Evolutionary conservation across 2,888 invertebrate species (phyloP).

Genomic region (Bruchidius siliquastri): DNA sequence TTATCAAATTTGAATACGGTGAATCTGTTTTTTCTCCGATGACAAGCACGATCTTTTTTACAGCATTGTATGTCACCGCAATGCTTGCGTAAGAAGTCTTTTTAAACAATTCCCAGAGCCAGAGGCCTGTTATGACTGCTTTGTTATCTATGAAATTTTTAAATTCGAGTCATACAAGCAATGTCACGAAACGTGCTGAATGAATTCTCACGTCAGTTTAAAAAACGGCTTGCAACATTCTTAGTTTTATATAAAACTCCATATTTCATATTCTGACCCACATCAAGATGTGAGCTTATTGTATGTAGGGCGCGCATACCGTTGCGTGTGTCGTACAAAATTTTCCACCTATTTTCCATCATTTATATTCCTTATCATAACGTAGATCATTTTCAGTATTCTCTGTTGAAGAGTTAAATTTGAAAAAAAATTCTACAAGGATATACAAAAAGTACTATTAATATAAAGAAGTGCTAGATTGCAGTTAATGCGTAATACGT

Average conservation of each 20-base stretch:
- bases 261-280: neutral
- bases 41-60: neutral
- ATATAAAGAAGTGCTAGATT: too few species aligned
- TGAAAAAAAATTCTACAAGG: neutral
- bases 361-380: neutral
- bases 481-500: too few species aligned
- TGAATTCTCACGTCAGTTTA: neutral
- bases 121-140: too few species aligned
- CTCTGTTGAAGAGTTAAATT: neutral
- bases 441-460: too few species aligned
- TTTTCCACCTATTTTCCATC: neutral
- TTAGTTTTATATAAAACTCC: neutral
- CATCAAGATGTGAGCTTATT: neutral
- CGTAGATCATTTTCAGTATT: neutral
- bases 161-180: neutral
- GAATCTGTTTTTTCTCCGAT: neutral
- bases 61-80: neutral
- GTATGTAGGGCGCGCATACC: neutral
- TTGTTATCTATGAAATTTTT: neutral
- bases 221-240: neutral
- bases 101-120: neutral
- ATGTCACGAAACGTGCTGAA: neutral
- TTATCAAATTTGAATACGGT: too few species aligned
- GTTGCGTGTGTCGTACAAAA: neutral
- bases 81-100: neutral